A percentile compares a stretch with the other conserved stretches of the same genome.
These are phyloP conservation scores for Casuarius casuarius DNA, from an alignment of 2,113 vertebrate species.

Conservation along the genomic window DNA sequence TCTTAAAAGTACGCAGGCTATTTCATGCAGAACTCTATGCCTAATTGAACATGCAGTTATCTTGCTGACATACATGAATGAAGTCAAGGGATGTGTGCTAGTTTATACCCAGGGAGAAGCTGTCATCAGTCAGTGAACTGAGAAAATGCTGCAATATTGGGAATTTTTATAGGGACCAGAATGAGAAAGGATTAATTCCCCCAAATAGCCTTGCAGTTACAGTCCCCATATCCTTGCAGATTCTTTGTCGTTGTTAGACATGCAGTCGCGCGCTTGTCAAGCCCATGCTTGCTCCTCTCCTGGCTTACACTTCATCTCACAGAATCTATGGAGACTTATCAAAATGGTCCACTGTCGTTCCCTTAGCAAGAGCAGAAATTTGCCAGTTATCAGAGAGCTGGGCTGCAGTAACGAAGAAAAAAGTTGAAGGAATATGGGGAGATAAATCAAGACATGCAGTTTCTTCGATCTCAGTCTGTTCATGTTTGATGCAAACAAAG, in stretches of 20 bases:
- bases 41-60: neutral
- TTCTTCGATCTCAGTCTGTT: neutral
- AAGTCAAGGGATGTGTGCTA: neutral
- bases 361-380: neutral
- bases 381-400: neutral
- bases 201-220: neutral
- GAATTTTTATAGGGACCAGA: neutral
- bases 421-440: neutral
- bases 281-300: neutral
- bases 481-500: neutral
- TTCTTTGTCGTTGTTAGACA: neutral
- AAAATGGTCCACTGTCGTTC: neutral
- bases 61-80: neutral
- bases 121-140: neutral
- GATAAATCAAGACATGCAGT: neutral
- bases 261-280: neutral
- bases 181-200: neutral
- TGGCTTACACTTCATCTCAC: neutral
- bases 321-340: neutral
- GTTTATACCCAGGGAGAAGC: neutral
- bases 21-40: neutral
- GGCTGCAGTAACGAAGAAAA: neutral
- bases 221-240: neutral
- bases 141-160: neutral
- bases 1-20: accelerated